Evolutionary conservation across 2,888 invertebrate genomes (phyloP), one percentile per base, ranked within the genome.

Genomic region (Hylaea fasciaria): DNA sequence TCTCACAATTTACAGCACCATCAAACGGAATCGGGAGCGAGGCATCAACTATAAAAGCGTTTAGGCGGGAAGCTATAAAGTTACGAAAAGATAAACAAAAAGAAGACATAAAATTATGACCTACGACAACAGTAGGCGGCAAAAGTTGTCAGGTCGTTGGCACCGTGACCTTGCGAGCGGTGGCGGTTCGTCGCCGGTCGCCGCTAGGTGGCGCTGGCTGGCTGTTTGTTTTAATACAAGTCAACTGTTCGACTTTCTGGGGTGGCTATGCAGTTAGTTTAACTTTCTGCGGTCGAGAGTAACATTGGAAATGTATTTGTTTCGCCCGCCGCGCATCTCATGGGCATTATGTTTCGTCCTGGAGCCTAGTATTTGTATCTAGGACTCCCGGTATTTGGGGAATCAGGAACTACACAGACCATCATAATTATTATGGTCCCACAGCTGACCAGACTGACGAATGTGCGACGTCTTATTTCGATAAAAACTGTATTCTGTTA

Each of bases 101-200:
- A 91, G 91, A 90, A 91, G 89, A 89, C 90, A 91, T 92, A 91
- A 92, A 92, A 91, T 92, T 90, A 91, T 91, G 91, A 92, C 91
- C 91, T 92, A 92, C 91, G 91, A 89, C 91, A 92, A 92, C 91
- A 87, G 86, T 87, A 87, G 86, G 88, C 90, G 89, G 91, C 89
- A 90, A 91, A 91, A 92, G 91, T 92, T 91, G 90, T 80, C 81
- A 85, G 91, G 91, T 91, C 91, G 82, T 89, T 88, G 91, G 86
- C 91, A 86, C 85, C 81, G 86, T 91, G 91, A 91, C 91, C 91
- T 91, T 91, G 91, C 81, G 68, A 77, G 73, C 77, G 76, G 78
- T 80, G 78, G 69, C 65, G 69, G 68, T 68, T 70, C 76, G 77
- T 74, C 74, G 74, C 69, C 77, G 76, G 78, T 78, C 81, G 73